Base-by-base conservation (phyloP, 2,797 vertebrate genomes). In the Pelodytes ibericus region DNA sequence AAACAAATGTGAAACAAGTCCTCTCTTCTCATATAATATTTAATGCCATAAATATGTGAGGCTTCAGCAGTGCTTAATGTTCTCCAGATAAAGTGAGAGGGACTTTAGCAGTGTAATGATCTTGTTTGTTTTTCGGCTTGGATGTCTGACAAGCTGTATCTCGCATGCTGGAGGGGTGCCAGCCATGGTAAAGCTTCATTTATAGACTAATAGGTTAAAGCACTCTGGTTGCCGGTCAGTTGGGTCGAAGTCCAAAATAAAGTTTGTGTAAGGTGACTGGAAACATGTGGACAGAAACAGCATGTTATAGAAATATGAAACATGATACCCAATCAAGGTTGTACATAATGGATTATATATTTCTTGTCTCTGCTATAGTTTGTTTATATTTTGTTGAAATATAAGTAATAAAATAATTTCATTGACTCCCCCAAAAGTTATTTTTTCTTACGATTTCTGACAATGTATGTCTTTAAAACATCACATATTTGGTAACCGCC, bases 111-210 rank as follows among this genome's bases (percentile, higher is more conserved):
- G 16, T 27, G 27, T 30, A 53, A 70, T 70, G 29, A 26, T 39
- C 18, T 39, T 75, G 74, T 76, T 69, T 75, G 67, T 66, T 61
- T 76, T 70, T 15, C 69, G 59, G 58, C 75, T 71, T 77, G 75
- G 75, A 65, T 65, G 65, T 51, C 26, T 77, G 67, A 71, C 67
- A 77, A 71, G 41, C 44, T 36, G 18, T 65, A 58, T 77, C 51
- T 65, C 16, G 27, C 44, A 44, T 65, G 30, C 29, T 56, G 16
- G 60, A 61, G 47, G 59, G 64, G 41, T 64, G 60, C 61, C 74
- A 44, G 24, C 20, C 30, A 56, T 70, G 64, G 74, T 69, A 75
- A 69, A 75, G 74, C 57, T 76, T 71, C 62, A 76, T 57, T 47
- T 70, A 70, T 71, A 76, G 47, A 70, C 62, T 62, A 70, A 76